These are phyloP conservation scores for Myopa testacea DNA, from an alignment of 2,888 invertebrate genomes.

Conservation along the genomic window DNA sequence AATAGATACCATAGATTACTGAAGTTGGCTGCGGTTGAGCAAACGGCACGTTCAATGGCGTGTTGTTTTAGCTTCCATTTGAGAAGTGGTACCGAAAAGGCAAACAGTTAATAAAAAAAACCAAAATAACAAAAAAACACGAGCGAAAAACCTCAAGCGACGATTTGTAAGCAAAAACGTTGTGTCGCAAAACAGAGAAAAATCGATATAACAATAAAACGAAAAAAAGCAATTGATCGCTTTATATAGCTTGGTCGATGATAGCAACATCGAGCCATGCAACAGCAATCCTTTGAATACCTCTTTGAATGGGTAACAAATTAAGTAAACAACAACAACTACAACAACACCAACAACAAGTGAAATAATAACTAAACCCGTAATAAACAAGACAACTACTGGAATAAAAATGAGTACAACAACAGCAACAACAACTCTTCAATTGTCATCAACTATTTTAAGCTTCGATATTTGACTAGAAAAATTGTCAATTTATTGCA, in stretches of 20 bases:
- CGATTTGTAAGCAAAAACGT: not conserved
- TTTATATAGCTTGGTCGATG: not conserved
- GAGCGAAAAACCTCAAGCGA: not conserved
- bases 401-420: not conserved
- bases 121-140: not conserved
- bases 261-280: not conserved
- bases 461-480: not conserved
- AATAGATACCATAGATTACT: slow-evolving; percentile 31
- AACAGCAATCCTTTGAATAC: not conserved
- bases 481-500: not conserved
- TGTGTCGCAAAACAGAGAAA: not conserved
- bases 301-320: too few relatives aligned
- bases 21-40: slow-evolving; percentile 41
- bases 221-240: not conserved
- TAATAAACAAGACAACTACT: not conserved
- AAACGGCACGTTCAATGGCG: slow-evolving; percentile 40
- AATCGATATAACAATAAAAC: not conserved
- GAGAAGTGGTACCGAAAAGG: not conserved
- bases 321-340: slow-evolving; percentile 2
- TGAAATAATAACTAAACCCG: not conserved
- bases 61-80: slow-evolving; percentile 26
- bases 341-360: too few relatives aligned
- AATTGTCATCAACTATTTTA: not conserved
- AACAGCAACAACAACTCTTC: not conserved
- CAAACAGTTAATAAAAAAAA: not conserved